These are phyloP conservation scores for Phyllostomus discolor DNA, from an alignment of 2,113 vertebrate species.

Conservation along the genomic window DNA sequence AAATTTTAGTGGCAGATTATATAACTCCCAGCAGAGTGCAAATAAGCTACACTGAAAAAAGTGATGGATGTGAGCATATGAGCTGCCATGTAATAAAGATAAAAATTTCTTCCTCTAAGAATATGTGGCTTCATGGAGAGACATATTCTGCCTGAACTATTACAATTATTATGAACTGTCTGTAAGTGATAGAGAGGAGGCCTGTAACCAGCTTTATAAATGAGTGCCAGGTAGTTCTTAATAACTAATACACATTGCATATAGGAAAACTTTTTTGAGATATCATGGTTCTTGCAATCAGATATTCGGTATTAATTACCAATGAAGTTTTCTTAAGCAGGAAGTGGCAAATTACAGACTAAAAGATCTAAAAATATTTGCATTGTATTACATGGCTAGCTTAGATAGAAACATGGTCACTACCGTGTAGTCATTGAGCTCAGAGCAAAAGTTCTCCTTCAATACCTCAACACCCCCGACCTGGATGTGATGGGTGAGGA, in stretches of 20 bases:
- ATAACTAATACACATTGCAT: constrained; percentile 46
- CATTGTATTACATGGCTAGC: neutral
- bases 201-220: constrained; percentile 53
- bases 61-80: constrained; percentile 30
- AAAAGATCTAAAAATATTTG: neutral
- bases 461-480: neutral
- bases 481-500: neutral
- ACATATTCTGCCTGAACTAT: neutral
- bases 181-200: constrained; percentile 33
- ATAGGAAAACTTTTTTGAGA: constrained; percentile 34
- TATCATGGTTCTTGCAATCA: constrained; percentile 47
- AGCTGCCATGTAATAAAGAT: constrained; percentile 46
- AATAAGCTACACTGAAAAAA: constrained; percentile 54
- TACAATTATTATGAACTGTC: constrained; percentile 47
- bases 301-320: constrained; percentile 50
- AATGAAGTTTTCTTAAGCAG: neutral
- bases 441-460: neutral
- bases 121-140: constrained; percentile 29
- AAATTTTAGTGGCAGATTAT: constrained; percentile 33
- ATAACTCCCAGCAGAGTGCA: constrained; percentile 38
- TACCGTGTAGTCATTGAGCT: neutral
- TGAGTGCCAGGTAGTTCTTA: constrained; percentile 33
- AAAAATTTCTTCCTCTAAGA: constrained; percentile 36
- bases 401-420: neutral
- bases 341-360: constrained; percentile 37